Conservation (phyloP, 1,140 invertebrate species). For the Temnothorax curvispinosus region DNA sequence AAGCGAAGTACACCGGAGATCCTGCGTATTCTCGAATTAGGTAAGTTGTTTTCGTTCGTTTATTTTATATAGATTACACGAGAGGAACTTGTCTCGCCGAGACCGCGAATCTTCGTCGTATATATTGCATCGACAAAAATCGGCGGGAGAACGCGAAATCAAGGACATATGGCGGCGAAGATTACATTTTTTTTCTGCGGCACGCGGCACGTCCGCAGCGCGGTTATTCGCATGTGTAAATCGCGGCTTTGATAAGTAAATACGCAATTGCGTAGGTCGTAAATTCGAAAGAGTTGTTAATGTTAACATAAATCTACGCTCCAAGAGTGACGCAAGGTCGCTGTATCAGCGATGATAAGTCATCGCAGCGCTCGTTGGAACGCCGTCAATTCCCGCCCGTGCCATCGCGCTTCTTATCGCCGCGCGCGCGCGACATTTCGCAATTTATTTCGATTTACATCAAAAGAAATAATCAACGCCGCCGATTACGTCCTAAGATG, state of each 20-base stretch:
- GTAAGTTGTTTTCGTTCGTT: not conserved
- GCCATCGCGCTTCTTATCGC: conserved; percentile 20
- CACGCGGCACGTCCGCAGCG: too few species aligned
- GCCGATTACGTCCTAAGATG: conserved; percentile 2
- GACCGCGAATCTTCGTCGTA: not conserved
- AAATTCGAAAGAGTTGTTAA: conserved; percentile 24
- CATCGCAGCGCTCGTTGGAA: not conserved
- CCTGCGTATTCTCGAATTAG: conserved; percentile 47
- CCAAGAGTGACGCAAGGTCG: conserved; percentile 32
- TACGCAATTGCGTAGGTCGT: conserved; percentile 50
- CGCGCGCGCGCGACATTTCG: conserved; percentile 11
- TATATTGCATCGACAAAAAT: not conserved
- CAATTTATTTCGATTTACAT: conserved; percentile 40
- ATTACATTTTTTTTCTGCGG: conserved; percentile 4
- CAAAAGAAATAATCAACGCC: not conserved
- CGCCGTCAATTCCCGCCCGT: not conserved
- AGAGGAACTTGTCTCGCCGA: too few species aligned
- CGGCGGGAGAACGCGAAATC: conserved; percentile 3
- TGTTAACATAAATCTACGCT: not conserved
- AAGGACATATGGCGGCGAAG: not conserved
- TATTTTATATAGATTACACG: not conserved
- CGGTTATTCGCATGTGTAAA: not conserved
- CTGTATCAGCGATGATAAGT: conserved; percentile 42
- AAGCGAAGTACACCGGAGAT: conserved; percentile 31
- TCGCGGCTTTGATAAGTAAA: conserved; percentile 27